Evolutionary conservation across 2,888 invertebrate genomes (phyloP), one percentile per base, ranked within the genome.

Genomic region (Noctua pronuba): DNA sequence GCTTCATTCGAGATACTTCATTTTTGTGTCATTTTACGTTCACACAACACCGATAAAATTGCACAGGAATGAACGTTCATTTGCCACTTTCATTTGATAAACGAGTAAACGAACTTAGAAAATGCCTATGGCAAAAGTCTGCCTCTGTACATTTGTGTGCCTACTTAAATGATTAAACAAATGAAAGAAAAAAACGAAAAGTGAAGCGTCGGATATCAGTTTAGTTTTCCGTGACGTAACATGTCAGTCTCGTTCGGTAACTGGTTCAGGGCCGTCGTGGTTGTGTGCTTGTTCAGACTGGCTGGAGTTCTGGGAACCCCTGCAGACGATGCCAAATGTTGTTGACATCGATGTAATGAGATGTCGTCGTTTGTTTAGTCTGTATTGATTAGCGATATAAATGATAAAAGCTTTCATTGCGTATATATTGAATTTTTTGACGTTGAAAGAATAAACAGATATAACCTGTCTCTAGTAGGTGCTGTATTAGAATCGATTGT

Each of bases 241-340:
- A 75, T 81, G 82, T 83, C 89, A 88, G 83, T 89, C 88, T 85
- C 92, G 91, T 92, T 93, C 93, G 92, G 92, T 92, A 96, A 94
- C 92, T 96, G 90, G 96, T 95, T 96, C 96, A 96, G 91, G 96
- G 96, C 92, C 95, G 91, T 38, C 77, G 58, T 77, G 38, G 60
- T 41, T n/a, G 75, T 58, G 76, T 68, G 88, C 91, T 91, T 91
- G 92, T 92, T 92, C 92, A 88, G 88, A 66, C 75, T 49, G 38
- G 52, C 84, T 84, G 84, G 82, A 82, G 90, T 92, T 95, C 95
- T 91, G 58, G 88, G 94, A 95, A 92, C 87, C 75, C 78, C 86
- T 82, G 77, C 83, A 80, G 79, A 84, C 79, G 85, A 75, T 84
- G 85, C 85, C 85, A 84, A 87, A 83, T 76, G 72, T 87, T 88